Base-by-base conservation (phyloP, 2,797 vertebrate species). In the Petrocephalus sullivani region DNA sequence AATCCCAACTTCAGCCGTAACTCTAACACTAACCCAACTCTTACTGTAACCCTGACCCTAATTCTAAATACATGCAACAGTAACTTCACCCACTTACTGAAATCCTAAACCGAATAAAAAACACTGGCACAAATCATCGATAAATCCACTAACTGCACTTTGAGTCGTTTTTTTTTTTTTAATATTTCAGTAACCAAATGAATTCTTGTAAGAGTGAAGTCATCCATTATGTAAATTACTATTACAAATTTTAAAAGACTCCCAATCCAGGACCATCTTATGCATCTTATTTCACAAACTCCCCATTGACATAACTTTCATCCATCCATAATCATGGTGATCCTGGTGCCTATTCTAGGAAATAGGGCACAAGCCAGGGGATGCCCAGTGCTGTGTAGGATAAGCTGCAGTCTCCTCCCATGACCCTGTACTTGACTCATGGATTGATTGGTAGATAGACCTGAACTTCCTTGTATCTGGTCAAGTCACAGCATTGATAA, bases 111-210 rank as follows among this genome's bases (percentile, higher is more conserved):
- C 89, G 87, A 60, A 91, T 88, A 60, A 91, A 88, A 88, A 91
- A 89, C 92, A 91, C 92, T 58, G 87, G 14, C 89, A 92, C 92
- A 94, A 94, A 94, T 94, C 93, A 75, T 89, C 89, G 91, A 92
- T 90, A 92, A 94, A 21, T 90, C 5, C 23, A 56, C 54, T 41
- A 16, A 56, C 53, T 5, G 9, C 12, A 10, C 54, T 58, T 57
- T 57, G 21, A 56, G 91, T 92, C 91, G 92, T 94, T 93, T 93
- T 95, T 93, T 93, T 92, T 92, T 28, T 28, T 46, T 46, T 46
- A 41, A 53, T 82, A 83, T 28, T 28, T 54, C 9, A 14, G 7
- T 83, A 83, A 10, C 21, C 81, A 54, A 83, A 49, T 54, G n/a
- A 83, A 81, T 81, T 49, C 41, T 49, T n/a, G 16, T 78, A 9